Conservation (phyloP, 2,113 vertebrate species). For the Mastomys coucha region DNA sequence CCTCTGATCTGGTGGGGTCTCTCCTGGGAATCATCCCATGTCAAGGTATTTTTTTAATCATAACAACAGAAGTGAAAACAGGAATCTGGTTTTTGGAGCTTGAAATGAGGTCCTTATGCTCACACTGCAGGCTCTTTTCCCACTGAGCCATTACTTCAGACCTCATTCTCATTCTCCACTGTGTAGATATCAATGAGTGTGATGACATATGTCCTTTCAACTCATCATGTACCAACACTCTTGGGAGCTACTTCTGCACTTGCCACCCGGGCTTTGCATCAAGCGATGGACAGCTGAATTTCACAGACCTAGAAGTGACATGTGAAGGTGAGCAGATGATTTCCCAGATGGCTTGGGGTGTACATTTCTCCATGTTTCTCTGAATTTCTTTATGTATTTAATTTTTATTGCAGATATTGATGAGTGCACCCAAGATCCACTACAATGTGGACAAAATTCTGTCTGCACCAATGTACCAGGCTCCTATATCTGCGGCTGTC, state of each 20-base stretch:
- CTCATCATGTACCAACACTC: slow-evolving; percentile 37
- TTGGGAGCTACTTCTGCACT: slow-evolving; percentile 52
- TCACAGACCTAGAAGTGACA: background rate
- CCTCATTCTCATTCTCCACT: background rate
- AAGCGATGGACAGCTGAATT: background rate
- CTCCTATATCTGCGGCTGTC: slow-evolving; percentile 59
- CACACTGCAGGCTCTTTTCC: background rate
- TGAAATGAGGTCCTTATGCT: background rate
- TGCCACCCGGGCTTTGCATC: slow-evolving; percentile 59
- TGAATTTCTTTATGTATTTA: background rate
- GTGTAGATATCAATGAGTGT: slow-evolving; percentile 61
- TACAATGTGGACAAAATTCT: slow-evolving; percentile 24
- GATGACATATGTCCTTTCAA: background rate
- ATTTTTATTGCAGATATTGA: slow-evolving; percentile 63
- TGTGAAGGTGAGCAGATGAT: background rate
- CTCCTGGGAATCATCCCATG: background rate
- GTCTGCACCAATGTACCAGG: slow-evolving; percentile 56
- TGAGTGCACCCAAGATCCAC: slow-evolving; percentile 26
- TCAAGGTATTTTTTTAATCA: background rate
- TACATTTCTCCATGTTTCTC: background rate
- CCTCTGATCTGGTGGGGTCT: too few species aligned
- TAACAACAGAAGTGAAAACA: background rate
- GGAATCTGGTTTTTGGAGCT: background rate
- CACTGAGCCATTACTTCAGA: background rate
- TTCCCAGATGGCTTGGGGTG: background rate